Conservation (phyloP, 2,888 invertebrate species). For the Amblyjoppa fuscipennis region DNA sequence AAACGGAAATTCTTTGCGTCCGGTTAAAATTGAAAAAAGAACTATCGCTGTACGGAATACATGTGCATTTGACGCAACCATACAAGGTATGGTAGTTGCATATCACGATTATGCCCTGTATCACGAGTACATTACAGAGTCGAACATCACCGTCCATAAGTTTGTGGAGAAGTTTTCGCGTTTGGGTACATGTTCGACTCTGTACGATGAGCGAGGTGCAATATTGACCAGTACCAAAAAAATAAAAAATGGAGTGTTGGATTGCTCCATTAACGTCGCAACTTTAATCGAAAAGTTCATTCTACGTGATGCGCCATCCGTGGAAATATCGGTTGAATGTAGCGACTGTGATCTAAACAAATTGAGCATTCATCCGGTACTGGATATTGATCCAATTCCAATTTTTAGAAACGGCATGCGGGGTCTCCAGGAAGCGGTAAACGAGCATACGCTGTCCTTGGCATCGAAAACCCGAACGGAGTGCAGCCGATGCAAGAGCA, state of each 20-base stretch:
- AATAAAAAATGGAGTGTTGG: slow-evolving; percentile 24
- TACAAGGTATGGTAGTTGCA: slow-evolving; percentile 45
- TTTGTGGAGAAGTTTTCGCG: slow-evolving; percentile 49
- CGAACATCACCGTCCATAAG: slow-evolving; percentile 34
- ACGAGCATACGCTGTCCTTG: background rate
- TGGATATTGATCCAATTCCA: slow-evolving; percentile 1
- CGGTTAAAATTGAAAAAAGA: slow-evolving; percentile 42
- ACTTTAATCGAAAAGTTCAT: slow-evolving; percentile 17
- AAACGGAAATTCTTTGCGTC: slow-evolving; percentile 48
- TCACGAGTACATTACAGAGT: slow-evolving; percentile 31
- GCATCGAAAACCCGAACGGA: slow-evolving; percentile 6
- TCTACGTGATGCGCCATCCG: slow-evolving; percentile 11
- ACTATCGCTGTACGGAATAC: slow-evolving; percentile 35
- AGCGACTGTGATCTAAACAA: background rate
- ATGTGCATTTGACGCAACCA: slow-evolving; percentile 50
- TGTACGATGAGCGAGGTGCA: slow-evolving; percentile 19
- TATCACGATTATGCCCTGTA: slow-evolving; percentile 53
- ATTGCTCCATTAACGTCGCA: slow-evolving; percentile 44
- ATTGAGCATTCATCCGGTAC: background rate
- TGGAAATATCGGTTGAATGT: background rate
- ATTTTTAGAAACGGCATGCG: background rate
- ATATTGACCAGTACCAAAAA: slow-evolving; percentile 11
- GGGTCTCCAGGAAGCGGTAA: slow-evolving; percentile 50
- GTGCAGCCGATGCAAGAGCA: slow-evolving; percentile 39
- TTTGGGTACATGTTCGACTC: background rate